Evolutionary conservation across 2,113 vertebrate species (phyloP).

Genomic region (Ovibos moschatus): DNA sequence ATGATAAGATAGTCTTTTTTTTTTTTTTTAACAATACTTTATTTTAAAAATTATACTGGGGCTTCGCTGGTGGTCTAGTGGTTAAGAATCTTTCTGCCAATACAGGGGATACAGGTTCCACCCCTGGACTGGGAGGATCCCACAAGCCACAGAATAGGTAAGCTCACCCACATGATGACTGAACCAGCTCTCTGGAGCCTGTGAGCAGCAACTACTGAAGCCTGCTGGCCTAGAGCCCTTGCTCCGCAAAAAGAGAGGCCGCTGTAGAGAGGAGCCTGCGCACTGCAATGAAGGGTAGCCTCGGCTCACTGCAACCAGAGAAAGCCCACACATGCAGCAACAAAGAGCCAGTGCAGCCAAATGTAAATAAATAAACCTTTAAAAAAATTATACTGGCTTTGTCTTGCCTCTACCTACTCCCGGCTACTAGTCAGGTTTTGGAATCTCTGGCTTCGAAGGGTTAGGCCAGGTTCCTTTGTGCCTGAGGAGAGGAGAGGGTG

Average conservation of each 20-base stretch:
- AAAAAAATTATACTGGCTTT: not conserved
- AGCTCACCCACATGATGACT: not conserved
- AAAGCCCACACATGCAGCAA: not conserved
- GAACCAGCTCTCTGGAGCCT: not conserved
- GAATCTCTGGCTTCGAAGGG: not conserved
- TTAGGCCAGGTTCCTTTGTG: accelerated
- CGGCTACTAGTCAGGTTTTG: not conserved
- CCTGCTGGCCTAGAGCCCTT: not conserved
- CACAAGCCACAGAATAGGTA: not conserved
- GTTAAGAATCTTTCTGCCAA: not conserved
- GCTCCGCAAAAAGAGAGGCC: accelerated
- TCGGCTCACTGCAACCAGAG: accelerated
- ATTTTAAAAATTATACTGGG: not conserved
- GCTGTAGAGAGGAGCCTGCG: accelerated
- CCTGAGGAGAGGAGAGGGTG: not conserved
- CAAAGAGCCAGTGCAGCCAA: not conserved
- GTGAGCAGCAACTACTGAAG: not conserved
- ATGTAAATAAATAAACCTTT: not conserved
- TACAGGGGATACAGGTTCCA: not conserved
- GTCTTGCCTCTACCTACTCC: not conserved
- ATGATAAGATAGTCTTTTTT: not conserved
- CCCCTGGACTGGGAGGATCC: not conserved
- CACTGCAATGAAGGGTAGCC: not conserved
- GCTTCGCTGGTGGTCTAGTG: not conserved
- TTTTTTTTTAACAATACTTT: not conserved